Percentiles rank a stretch among this genome's conserved stretches.
These are phyloP conservation scores for Hormaphis cornu DNA, from an alignment of 1,140 invertebrate species.

Conservation along the genomic window DNA sequence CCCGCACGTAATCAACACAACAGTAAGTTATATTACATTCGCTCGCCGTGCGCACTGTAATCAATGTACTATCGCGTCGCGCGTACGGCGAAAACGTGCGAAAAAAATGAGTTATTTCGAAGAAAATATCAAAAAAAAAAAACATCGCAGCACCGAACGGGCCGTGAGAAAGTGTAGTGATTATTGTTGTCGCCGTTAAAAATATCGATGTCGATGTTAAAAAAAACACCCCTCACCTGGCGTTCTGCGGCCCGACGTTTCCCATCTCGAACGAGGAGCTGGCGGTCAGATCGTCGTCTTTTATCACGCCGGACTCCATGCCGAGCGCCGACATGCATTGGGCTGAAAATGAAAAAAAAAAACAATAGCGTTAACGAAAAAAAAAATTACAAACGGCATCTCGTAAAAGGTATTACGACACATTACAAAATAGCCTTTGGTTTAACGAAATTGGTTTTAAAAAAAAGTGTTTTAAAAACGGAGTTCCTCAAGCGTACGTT, in stretches of 20 bases:
- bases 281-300: constrained; percentile 57
- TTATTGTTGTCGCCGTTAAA: too few species aligned
- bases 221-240: constrained; percentile 42
- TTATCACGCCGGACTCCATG: constrained; percentile 63
- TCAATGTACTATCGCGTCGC: too few species aligned
- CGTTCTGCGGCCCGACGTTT: constrained; percentile 60
- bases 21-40: too few species aligned
- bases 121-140: too few species aligned
- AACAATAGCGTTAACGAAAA: constrained; percentile 19
- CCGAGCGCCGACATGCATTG: constrained; percentile 57
- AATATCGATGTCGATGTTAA: too few species aligned
- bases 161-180: not conserved
- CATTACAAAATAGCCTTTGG: not conserved
- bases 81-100: too few species aligned
- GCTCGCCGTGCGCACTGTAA: too few species aligned
- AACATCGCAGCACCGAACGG: too few species aligned
- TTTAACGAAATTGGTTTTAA: not conserved
- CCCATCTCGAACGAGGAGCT: constrained; percentile 64
- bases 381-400: constrained; percentile 10
- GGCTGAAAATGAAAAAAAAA: constrained; percentile 47
- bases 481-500: too few species aligned
- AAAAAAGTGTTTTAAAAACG: too few species aligned
- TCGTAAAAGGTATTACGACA: not conserved
- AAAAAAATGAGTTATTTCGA: too few species aligned
- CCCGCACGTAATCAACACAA: too few species aligned